Base-by-base conservation (phyloP, 2,888 invertebrate genomes). In the Caenorhabditis imperialis region DNA sequence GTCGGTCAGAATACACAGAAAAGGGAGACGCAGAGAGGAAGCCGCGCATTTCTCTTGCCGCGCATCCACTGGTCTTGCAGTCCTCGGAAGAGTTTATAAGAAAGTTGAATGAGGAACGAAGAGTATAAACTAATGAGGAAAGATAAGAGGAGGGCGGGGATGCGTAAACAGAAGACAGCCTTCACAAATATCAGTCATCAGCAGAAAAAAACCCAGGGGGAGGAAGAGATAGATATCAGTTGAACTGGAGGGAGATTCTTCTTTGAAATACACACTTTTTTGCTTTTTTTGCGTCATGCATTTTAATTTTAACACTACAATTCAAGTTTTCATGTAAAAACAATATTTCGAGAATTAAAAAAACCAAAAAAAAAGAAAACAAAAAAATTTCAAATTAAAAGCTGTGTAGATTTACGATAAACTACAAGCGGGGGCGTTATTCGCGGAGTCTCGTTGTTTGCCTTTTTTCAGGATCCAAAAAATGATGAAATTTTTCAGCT, bases 151-250 rank as follows among this genome's bases (percentile, higher is more conserved):
- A n/a, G n/a, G n/a, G n/a, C n/a, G n/a, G n/a, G n/a, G n/a, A n/a
- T n/a, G n/a, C n/a, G n/a, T 6, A 16, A 27, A 44, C 42, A 30
- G 3, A 2, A 35, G 22, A 12, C n/a, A 10, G 23, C n/a, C 25
- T 37, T 30, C 14, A 20, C 51, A 62, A 53, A 45, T 25, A 62
- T 42, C 37, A 47, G 6, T 22, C 27, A 22, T 30, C 37, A 54
- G 38, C 25, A 62, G 42, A 22, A 23, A 14, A 2, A 23, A 12
- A 12, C 23, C 23, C 18, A 12, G 54, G 45, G 63, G 54, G 47
- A 54, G 54, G 54, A 63, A 63, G 45, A 40, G 63, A 63, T 63
- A 63, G n/a, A n/a, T 53, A 63, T 63, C 63, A 63, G 47, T 63
- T 63, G 54, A 54, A 54, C 63, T 63, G 18, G 51, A 8, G 16